A percentile compares a stretch with the other conserved stretches of the same genome.
Evolutionary conservation across 2,888 invertebrate species (phyloP).

Genomic region (Ectropis crepuscularia): DNA sequence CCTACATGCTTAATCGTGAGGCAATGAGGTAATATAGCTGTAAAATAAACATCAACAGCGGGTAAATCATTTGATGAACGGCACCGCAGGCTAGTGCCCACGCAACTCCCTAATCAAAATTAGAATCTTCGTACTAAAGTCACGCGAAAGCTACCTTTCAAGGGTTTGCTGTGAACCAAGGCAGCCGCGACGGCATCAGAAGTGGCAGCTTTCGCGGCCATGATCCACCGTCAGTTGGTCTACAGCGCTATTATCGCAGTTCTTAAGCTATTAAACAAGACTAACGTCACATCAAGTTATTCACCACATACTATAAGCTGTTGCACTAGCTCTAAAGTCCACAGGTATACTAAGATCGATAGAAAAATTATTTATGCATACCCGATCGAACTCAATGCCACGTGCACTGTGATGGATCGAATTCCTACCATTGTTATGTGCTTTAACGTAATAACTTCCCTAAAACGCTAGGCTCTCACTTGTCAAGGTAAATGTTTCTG

Average conservation of each 20-base stretch:
- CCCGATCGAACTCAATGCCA: conserved; percentile 52
- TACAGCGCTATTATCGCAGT: conserved; percentile 18
- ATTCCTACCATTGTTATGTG: conserved; percentile 26
- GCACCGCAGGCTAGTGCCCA: conserved; percentile 62
- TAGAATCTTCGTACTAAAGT: conserved; percentile 64
- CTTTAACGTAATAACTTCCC: background rate
- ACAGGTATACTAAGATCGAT: conserved; percentile 64
- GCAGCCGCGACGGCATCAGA: conserved; percentile 12
- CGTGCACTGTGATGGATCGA: conserved; percentile 59
- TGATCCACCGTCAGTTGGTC: conserved; percentile 43
- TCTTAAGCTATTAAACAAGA: too few relatives aligned
- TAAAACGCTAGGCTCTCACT: background rate
- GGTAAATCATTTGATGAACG: conserved; percentile 69
- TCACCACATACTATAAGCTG: too few relatives aligned
- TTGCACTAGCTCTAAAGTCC: conserved; percentile 32
- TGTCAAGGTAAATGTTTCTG: background rate
- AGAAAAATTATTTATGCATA: conserved; percentile 71
- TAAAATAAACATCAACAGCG: conserved; percentile 65
- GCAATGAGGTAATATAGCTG: conserved; percentile 44
- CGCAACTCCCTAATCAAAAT: conserved; percentile 75
- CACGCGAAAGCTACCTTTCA: conserved; percentile 67
- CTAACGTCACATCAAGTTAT: too few relatives aligned
- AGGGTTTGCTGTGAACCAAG: conserved; percentile 35
- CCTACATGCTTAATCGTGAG: conserved; percentile 11
- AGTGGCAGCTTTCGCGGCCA: background rate